Percentiles rank a stretch among this genome's conserved stretches.
Evolutionary conservation across 2,888 invertebrate genomes (phyloP).

Genomic region (Dryococelus australis): DNA sequence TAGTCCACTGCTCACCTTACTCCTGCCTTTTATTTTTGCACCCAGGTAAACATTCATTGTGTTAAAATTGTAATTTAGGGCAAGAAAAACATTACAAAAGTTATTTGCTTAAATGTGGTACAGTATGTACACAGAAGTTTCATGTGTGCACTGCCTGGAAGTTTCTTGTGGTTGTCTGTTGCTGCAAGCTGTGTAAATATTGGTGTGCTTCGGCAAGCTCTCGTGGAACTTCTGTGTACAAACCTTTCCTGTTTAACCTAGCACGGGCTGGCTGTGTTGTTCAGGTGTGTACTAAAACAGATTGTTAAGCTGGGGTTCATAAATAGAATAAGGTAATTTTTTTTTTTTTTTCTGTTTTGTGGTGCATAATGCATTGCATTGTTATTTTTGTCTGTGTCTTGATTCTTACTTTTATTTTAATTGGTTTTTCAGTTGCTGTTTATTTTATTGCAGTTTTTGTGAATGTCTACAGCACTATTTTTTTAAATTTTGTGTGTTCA

Average conservation of each 20-base stretch:
- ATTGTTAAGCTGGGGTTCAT: background rate
- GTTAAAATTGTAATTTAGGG: background rate
- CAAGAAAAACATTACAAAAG: background rate
- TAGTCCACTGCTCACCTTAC: background rate
- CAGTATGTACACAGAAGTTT: background rate
- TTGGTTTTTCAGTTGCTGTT: conserved; percentile 32
- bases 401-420: conserved; percentile 21
- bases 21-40: background rate
- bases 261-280: background rate
- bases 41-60: background rate
- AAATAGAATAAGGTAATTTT: conserved; percentile 25
- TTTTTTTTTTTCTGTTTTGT: conserved; percentile 37
- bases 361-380: conserved; percentile 43
- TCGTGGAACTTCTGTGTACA: background rate
- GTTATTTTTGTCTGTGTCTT: conserved; percentile 36
- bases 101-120: background rate
- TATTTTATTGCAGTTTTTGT: conserved; percentile 40
- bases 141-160: background rate
- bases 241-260: background rate
- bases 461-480: conserved; percentile 39
- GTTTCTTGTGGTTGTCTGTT: background rate
- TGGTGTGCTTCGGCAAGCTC: background rate
- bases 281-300: conserved; percentile 6
- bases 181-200: background rate
- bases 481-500: conserved; percentile 21